Evolutionary conservation across 1,140 invertebrate species (phyloP).

Genomic region (Cydia splendana): DNA sequence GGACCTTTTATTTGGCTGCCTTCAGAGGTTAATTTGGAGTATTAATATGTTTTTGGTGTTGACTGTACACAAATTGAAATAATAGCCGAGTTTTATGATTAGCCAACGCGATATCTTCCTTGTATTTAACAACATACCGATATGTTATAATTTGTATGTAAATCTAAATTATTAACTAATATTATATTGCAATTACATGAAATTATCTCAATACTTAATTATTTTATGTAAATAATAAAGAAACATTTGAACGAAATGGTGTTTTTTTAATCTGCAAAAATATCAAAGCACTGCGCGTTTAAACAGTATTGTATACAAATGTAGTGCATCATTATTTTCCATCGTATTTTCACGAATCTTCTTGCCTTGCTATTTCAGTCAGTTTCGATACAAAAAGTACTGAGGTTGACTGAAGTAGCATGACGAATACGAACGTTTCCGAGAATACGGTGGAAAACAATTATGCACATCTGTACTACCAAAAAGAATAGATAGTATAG

Average conservation of each 20-base stretch:
- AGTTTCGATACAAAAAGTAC: no score
- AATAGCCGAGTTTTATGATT: slow-evolving; percentile 9
- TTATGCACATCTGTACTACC: no score
- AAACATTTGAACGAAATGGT: slow-evolving; percentile 58
- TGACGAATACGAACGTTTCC: no score
- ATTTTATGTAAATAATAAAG: slow-evolving; percentile 75
- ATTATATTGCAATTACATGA: slow-evolving; percentile 64
- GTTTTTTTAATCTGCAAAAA: slow-evolving; percentile 41
- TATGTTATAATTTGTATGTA: slow-evolving; percentile 52
- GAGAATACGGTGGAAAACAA: no score
- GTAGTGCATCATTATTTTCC: no score
- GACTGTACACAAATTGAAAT: not conserved
- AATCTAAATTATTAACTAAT: slow-evolving; percentile 71
- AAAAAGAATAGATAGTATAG: no score
- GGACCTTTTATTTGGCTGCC: no score
- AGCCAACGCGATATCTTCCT: slow-evolving; percentile 35
- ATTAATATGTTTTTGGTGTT: not conserved
- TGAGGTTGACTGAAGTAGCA: no score
- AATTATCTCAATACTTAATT: slow-evolving; percentile 68
- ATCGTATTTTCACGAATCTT: no score
- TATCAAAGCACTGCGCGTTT: no score
- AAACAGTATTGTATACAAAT: no score
- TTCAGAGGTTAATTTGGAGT: not conserved
- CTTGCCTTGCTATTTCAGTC: no score
- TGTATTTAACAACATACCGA: slow-evolving; percentile 36